These are phyloP conservation scores for Pinna nobilis DNA, from an alignment of 1,140 invertebrate species.

Conservation along the genomic window DNA sequence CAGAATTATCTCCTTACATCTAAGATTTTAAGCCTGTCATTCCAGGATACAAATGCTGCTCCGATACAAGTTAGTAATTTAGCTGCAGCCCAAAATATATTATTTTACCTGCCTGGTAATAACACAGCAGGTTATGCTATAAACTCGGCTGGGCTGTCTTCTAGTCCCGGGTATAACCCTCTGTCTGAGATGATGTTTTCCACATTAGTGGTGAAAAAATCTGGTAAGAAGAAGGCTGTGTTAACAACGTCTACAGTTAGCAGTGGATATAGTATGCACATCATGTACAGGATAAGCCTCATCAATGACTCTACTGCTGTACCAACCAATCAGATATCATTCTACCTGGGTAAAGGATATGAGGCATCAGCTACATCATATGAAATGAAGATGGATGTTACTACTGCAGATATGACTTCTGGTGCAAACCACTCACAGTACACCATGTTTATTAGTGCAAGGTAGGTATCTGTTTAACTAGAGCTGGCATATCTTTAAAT, in stretches of 20 bases:
- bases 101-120: constrained; percentile 48
- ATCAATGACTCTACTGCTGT: constrained; percentile 14
- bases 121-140: constrained; percentile 33
- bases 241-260: constrained; percentile 25
- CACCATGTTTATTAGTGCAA: constrained; percentile 58
- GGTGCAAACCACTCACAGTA: constrained; percentile 53
- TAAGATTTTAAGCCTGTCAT: constrained; percentile 48
- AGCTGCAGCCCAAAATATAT: constrained; percentile 18
- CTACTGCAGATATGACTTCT: constrained; percentile 34
- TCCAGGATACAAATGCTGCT: constrained; percentile 51
- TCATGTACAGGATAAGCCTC: constrained; percentile 47
- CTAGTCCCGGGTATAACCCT: constrained; percentile 52
- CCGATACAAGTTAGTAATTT: constrained; percentile 48
- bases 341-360: constrained; percentile 53
- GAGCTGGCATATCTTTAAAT: no score
- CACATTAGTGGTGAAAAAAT: constrained; percentile 21
- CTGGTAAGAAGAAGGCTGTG: constrained; percentile 34
- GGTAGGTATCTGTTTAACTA: constrained; percentile 49
- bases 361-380: constrained; percentile 34
- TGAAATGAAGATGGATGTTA: constrained; percentile 29
- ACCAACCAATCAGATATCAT: constrained; percentile 19
- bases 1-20: constrained; percentile 20
- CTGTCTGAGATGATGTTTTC: constrained; percentile 28
- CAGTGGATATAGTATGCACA: constrained; percentile 23
- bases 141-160: constrained; percentile 30